Base-by-base conservation (phyloP, 2,888 invertebrate species). In the Galeruca laticollis region DNA sequence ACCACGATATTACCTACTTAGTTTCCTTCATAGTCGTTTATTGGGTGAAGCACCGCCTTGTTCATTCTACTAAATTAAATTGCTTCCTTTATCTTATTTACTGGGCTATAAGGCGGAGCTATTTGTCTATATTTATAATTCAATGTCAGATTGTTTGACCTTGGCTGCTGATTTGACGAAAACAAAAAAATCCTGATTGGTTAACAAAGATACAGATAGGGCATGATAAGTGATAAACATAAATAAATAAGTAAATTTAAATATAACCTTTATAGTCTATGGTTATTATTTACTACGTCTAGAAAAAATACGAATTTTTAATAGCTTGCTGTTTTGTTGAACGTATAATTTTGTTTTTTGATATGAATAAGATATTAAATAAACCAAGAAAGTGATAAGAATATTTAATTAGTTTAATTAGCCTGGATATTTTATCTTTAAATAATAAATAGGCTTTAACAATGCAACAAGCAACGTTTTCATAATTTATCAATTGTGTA, bases 121-220 rank as follows among this genome's bases (percentile, higher is more conserved):
- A 66, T 66, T 66, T 66, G 59, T 60, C 66, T 66, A 66, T 51
- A 66, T 66, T 59, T 66, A 66, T 35, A 66, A 59, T 60, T 66
- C 59, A 40, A 60, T 59, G 66, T 66, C 66, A 60, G 59, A 66
- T 37, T 37, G 51, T 33, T 66, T 66, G 66, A 66, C 66, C 66
- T 66, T 66, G 66, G 59, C 51, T 51, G 65, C 59, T 65, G 35
- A 65, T 65, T 65, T 66, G 59, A 66, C 51, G 51, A 66, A 66
- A 59, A 59, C 49, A 62, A 66, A 60, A 15, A 35, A 54, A 65
- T 57, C 26, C 49, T 60, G 49, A 66, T 66, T 66, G 66, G 66
- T 60, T 66, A 49, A 59, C 57, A 43, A 49, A 15, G 33, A 49
- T n/a, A 15, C 15, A 15, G 15, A 59, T 59, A 59, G 59, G 37